Percentiles rank a stretch among this genome's conserved stretches.
Conservation (phyloP, 2,113 vertebrate genomes). For the Stegastes partitus region DNA sequence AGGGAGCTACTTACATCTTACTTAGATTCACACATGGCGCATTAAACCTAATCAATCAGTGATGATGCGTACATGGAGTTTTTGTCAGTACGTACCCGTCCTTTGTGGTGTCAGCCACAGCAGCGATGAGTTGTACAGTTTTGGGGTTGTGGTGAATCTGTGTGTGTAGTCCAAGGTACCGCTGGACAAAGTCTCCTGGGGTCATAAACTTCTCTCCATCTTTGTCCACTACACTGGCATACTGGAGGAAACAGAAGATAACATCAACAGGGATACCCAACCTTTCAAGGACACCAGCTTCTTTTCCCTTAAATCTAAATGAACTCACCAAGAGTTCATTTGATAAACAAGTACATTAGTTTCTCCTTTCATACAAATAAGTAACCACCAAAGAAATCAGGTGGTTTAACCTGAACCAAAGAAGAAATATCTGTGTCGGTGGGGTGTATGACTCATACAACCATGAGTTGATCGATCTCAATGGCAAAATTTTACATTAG, state of each 20-base stretch:
- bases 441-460: neutral
- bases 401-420: neutral
- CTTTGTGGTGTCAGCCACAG: constrained; percentile 98
- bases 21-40: constrained; percentile 7
- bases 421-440: neutral
- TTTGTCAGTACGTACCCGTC: constrained; percentile 89
- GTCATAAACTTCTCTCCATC: constrained; percentile 98
- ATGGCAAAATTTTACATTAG: constrained; percentile 11
- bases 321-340: neutral
- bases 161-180: constrained; percentile 93
- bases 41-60: constrained; percentile 49
- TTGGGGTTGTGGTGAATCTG: constrained; percentile 93
- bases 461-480: neutral
- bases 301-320: neutral
- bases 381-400: neutral
- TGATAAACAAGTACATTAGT: too few relatives aligned
- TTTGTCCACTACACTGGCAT: constrained; percentile 91
- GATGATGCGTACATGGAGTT: neutral
- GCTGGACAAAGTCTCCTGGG: constrained; percentile 95
- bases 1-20: neutral
- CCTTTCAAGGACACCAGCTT: neutral
- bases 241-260: constrained; percentile 77
- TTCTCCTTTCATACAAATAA: neutral
- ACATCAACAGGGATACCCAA: neutral
- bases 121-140: constrained; percentile 95